phyloP scores from a whole-genome alignment of 2,113 vertebrate genomes.

The Argyrosomus japonicus region DNA sequence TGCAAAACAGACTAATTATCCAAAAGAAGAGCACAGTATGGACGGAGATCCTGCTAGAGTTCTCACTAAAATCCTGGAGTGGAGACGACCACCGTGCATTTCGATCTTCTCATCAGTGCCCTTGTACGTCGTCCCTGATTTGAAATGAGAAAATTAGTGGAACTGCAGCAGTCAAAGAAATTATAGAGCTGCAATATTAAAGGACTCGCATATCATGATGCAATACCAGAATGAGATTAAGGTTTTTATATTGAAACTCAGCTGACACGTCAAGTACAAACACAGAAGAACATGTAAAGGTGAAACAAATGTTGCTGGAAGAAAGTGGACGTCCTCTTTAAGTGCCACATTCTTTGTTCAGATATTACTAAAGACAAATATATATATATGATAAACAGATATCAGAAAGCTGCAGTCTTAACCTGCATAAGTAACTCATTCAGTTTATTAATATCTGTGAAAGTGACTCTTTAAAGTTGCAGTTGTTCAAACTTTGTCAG shows the following conservation, averaged over 20 bases:
- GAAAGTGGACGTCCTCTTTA: background rate
- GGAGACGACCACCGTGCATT: slow-evolving; percentile 45
- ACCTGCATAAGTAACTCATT: background rate
- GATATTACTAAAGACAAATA: background rate
- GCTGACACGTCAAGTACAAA: background rate
- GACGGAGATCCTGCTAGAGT: slow-evolving; percentile 33
- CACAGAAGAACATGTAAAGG: background rate
- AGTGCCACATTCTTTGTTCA: background rate
- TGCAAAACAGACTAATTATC: slow-evolving; percentile 55
- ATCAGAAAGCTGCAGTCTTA: background rate
- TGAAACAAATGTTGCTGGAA: no score
- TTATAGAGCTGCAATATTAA: slow-evolving; percentile 2
- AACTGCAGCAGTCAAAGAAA: slow-evolving; percentile 33
- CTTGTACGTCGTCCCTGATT: slow-evolving; percentile 33
- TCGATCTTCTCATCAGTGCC: slow-evolving; percentile 58
- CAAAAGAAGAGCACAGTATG: slow-evolving; percentile 44
- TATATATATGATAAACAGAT: background rate
- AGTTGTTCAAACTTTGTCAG: background rate
- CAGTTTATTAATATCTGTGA: background rate
- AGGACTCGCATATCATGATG: background rate
- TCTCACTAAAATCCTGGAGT: slow-evolving; percentile 41
- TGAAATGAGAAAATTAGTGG: slow-evolving; percentile 51
- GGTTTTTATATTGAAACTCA: background rate
- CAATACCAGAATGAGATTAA: background rate
- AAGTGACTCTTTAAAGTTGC: background rate